A percentile compares a stretch with the other conserved stretches of the same genome.
Conservation (phyloP, 2,113 vertebrate species). For the Platanista minor region DNA sequence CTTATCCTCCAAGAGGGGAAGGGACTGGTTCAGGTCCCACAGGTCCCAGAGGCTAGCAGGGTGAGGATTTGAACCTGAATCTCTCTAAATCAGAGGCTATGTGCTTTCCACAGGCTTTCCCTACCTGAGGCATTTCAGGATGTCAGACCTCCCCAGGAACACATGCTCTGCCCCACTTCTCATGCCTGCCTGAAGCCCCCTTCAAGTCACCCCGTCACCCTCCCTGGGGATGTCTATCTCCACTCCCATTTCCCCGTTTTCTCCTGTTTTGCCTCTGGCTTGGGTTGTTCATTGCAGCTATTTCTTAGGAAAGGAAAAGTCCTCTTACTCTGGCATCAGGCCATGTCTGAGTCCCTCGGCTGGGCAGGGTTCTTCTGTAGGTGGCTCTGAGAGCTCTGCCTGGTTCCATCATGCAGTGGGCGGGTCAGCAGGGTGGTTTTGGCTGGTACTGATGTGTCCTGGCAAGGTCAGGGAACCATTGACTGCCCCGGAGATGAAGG, state of each 20-base stretch:
- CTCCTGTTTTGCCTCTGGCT: background rate
- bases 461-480: background rate
- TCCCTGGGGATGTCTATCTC: background rate
- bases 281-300: background rate
- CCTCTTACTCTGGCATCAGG: background rate
- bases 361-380: background rate
- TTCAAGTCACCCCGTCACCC: background rate
- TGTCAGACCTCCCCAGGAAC: background rate
- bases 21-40: background rate
- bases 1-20: background rate
- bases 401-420: background rate
- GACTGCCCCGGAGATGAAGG: background rate
- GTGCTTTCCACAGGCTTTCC: background rate
- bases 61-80: background rate
- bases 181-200: too few relatives aligned
- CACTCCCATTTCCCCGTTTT: background rate
- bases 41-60: background rate
- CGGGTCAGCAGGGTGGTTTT: too few relatives aligned
- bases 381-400: background rate
- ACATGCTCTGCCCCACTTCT: background rate
- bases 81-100: background rate
- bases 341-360: background rate
- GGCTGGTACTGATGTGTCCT: background rate
- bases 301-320: background rate
- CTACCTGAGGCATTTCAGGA: background rate